phyloP scores from a whole-genome alignment of 2,797 vertebrate species.

The Callimico goeldii region DNA sequence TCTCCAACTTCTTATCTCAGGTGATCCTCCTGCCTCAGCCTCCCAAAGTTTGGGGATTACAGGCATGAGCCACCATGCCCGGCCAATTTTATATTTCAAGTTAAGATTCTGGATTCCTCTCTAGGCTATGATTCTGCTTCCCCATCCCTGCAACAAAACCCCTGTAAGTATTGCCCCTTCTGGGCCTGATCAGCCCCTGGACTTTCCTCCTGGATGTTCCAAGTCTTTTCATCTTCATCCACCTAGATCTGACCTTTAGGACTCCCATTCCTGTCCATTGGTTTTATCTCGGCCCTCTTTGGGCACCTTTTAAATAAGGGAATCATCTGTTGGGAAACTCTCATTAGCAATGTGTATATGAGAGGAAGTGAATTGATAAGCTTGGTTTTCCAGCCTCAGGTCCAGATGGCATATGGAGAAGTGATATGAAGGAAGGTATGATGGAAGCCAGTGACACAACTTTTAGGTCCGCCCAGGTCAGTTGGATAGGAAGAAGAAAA shows the following conservation, averaged over 20 bases:
- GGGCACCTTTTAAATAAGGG: not conserved
- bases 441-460: not conserved
- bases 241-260: not conserved
- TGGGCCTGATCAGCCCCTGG: not conserved
- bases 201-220: not conserved
- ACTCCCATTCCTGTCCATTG: not conserved
- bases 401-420: not conserved
- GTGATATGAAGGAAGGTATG: not conserved
- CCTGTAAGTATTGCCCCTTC: not conserved
- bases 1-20: too few species aligned
- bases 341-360: not conserved
- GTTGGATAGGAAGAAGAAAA: not conserved
- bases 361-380: not conserved
- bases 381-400: not conserved
- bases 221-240: not conserved
- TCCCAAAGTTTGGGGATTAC: too few species aligned
- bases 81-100: not conserved
- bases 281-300: not conserved
- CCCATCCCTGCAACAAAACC: not conserved
- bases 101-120: not conserved
- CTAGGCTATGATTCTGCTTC: not conserved
- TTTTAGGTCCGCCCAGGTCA: not conserved
- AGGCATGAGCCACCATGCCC: too few species aligned
- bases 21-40: too few species aligned
- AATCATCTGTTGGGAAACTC: not conserved